Evolutionary conservation across 2,797 vertebrate species (phyloP), one percentile per base, ranked within the genome.

Genomic region (Urosaurus nigricauda): DNA sequence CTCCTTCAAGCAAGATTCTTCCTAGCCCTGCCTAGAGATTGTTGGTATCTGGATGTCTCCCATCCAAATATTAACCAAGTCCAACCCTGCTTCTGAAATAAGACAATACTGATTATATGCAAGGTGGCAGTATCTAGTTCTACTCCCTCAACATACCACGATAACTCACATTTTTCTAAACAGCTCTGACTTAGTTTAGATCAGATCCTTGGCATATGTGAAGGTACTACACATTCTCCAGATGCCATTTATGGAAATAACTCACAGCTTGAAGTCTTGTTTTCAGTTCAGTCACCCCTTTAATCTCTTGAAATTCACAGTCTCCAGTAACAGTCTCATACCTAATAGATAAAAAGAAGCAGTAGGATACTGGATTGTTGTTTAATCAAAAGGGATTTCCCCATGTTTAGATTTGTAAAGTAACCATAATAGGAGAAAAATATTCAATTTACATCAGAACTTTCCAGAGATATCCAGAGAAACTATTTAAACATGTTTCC

Each of bases 191-290:
- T 88, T 9, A 35, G 65, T 19, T 89, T 9, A n/a, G 65, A 12
- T 73, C 19, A 84, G 21, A 79, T 35, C 11, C 83, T 51, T 24
- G 56, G 47, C 12, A 88, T 0, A 0, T 1, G 24, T 47, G 3
- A 32, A 71, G 0, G 13, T 84, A 0, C 0, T 77, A 75, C 19
- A 77, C 19, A 78, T 78, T 89, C 8, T 58, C 19, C 19, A 40
- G 14, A 19, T 70, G 35, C 63, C 40, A 32, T 82, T 40, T 2
- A 85, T 73, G 40, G 32, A 32, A 71, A 5, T 43, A 24, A 75
- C 96, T 96, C 95, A 97, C 97, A 92, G 91, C 87, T 90, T 95
- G 95, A 80, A 97, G 94, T 92, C 86, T 94, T 3, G 91, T 26
- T 93, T 82, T 94, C 93, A 96, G 84, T 77, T 85, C 9, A 0